Evolutionary conservation across 2,888 invertebrate genomes (phyloP).

Genomic region (Formica aserva): DNA sequence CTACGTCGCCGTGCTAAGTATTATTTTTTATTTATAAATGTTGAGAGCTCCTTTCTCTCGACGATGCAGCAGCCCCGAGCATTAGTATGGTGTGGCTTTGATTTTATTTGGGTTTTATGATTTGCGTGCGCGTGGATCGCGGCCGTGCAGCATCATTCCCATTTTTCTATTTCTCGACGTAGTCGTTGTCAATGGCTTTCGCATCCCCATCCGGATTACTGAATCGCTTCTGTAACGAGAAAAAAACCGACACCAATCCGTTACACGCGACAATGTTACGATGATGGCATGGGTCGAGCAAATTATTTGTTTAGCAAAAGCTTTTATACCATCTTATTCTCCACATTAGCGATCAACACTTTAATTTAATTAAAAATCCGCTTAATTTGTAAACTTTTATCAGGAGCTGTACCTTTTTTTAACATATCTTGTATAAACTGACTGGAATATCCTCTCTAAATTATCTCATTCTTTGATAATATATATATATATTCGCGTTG

Average conservation of each 20-base stretch:
- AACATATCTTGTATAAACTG: neutral
- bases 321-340: neutral
- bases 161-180: conserved; percentile 80
- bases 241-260: conserved; percentile 81
- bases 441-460: neutral
- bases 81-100: conserved; percentile 62
- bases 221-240: conserved; percentile 87
- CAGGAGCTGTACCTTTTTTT: neutral
- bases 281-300: conserved; percentile 54
- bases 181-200: conserved; percentile 77
- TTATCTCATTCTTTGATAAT: neutral
- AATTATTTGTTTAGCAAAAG: conserved; percentile 1
- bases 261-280: conserved; percentile 69
- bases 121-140: conserved; percentile 64
- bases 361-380: neutral
- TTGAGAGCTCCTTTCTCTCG: conserved; percentile 26
- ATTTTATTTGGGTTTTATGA: conserved; percentile 64
- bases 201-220: conserved; percentile 80
- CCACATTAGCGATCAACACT: neutral
- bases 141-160: conserved; percentile 68
- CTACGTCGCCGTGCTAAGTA: conserved; percentile 20
- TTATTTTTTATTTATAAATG: conserved; percentile 33
- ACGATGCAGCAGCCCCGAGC: conserved; percentile 67
- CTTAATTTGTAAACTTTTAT: neutral
- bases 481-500: too few species aligned